Evolutionary conservation across 35 echinoderm and acorn worm species (phyloP).

Genomic region (Apostichopus japonicus): DNA sequence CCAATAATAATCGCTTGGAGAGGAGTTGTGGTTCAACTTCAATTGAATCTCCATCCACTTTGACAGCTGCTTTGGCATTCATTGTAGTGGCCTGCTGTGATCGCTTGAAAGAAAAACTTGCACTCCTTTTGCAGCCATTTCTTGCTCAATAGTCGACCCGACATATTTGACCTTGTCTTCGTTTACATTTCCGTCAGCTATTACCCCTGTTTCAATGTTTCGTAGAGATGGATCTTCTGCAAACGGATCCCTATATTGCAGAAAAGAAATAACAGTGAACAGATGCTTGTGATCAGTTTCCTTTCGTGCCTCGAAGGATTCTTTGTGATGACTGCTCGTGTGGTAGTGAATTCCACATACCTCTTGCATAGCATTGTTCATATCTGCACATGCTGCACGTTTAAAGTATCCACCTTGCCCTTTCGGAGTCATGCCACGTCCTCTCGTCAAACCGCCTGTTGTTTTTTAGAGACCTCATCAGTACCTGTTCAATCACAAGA

Average conservation of each 20-base stretch:
- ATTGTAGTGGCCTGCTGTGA: constrained; percentile 27
- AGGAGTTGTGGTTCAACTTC: constrained; percentile 12
- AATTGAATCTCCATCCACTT: background rate
- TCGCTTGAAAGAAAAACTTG: too few species aligned
- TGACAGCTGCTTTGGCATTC: constrained; percentile 25
- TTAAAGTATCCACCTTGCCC: constrained; percentile 36
- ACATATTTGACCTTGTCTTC: constrained; percentile 65
- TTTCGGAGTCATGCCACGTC: constrained; percentile 51
- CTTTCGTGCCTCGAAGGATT: background rate
- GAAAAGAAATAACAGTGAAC: background rate
- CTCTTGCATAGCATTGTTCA: constrained; percentile 79
- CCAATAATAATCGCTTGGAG: background rate
- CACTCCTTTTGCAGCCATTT: background rate
- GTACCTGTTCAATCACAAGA: constrained; percentile 69
- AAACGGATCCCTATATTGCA: constrained; percentile 62
- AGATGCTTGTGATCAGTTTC: background rate
- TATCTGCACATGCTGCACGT: constrained; percentile 46
- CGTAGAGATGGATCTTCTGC: constrained; percentile 22
- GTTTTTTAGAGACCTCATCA: constrained; percentile 80
- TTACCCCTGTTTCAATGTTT: constrained; percentile 66
- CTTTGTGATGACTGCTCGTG: constrained; percentile 61
- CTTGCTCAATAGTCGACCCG: constrained; percentile 24
- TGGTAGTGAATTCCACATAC: background rate
- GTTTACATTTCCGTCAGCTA: constrained; percentile 53
- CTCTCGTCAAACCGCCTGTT: constrained; percentile 67